Conservation (phyloP, 2,888 invertebrate species). For the Alloscopus bannaensis region DNA sequence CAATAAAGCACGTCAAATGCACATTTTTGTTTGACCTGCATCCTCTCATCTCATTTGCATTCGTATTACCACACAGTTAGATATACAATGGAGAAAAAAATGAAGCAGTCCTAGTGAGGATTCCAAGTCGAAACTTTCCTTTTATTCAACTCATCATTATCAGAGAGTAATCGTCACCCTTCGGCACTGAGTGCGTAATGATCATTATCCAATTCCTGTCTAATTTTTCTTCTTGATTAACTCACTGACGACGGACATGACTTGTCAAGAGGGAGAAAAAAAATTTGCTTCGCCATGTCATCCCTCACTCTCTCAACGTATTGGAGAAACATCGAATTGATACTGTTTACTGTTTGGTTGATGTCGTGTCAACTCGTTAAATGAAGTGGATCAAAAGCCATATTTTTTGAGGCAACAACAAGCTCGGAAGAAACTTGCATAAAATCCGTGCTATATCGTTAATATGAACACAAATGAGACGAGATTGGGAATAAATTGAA, state of each 20-base stretch:
- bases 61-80: too few relatives aligned
- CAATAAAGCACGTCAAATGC: too few relatives aligned
- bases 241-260: neutral
- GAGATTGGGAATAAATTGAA: neutral
- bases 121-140: constrained; percentile 31
- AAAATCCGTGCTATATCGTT: too few relatives aligned
- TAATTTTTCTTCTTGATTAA: constrained; percentile 11
- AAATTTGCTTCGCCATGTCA: neutral
- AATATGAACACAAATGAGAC: too few relatives aligned
- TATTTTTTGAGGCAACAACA: neutral
- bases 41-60: too few relatives aligned
- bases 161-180: constrained; percentile 53
- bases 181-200: constrained; percentile 30
- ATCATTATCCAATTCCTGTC: constrained; percentile 22
- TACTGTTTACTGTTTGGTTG: too few relatives aligned
- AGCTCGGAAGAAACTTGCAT: neutral
- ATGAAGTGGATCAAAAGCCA: constrained; percentile 8
- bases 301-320: too few relatives aligned
- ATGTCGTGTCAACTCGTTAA: neutral
- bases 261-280: neutral
- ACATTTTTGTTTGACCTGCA: too few relatives aligned
- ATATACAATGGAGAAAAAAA: too few relatives aligned
- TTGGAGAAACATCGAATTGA: too few relatives aligned
- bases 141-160: constrained; percentile 39
- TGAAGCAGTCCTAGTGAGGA: constrained; percentile 18